Evolutionary conservation across 2,113 vertebrate species (phyloP).

Genomic region (Dasyornis broadbenti): DNA sequence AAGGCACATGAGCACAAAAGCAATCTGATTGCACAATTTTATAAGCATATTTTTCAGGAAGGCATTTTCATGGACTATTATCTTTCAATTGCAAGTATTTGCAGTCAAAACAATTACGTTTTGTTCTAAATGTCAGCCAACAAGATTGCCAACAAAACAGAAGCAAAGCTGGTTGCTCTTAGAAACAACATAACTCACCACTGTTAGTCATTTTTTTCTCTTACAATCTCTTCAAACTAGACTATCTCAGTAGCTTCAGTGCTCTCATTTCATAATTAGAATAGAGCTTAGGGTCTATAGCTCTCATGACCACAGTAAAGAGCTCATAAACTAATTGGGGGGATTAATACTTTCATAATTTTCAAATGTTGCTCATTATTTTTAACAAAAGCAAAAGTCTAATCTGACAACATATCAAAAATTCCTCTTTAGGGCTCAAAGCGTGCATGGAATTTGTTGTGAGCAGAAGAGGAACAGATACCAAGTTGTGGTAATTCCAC

Average conservation of each 20-base stretch:
- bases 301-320: background rate
- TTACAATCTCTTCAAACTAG: background rate
- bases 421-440: background rate
- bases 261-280: background rate
- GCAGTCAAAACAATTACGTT: background rate
- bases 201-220: background rate
- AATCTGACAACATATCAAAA: background rate
- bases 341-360: background rate
- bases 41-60: background rate
- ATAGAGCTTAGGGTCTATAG: background rate
- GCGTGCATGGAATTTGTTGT: background rate
- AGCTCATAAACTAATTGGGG: background rate
- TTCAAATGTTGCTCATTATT: background rate
- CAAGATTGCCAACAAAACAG: background rate
- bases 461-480: background rate
- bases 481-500: background rate
- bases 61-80: background rate
- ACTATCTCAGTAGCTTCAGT: background rate
- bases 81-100: background rate
- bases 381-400: background rate
- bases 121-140: background rate
- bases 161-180: background rate
- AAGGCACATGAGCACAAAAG: background rate
- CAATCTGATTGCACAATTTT: background rate
- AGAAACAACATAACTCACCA: background rate